A percentile compares a stretch with the other conserved stretches of the same genome.
Evolutionary conservation across 2,113 vertebrate genomes (phyloP).

Genomic region (Notarius quadriscutis): DNA sequence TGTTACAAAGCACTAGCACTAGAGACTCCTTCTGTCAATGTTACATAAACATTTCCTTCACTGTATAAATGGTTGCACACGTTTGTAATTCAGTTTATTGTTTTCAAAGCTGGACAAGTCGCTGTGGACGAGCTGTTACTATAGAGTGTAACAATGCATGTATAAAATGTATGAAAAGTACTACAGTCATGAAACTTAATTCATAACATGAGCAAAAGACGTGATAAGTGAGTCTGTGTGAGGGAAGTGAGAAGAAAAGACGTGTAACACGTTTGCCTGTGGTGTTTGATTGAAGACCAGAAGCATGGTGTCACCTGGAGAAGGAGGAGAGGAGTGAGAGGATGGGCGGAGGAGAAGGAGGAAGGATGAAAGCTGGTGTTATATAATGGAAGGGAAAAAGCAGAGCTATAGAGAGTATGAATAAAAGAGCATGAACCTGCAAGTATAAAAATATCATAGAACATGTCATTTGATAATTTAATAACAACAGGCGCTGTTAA

Average conservation of each 20-base stretch:
- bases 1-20: neutral
- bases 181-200: neutral
- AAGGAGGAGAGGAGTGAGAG: neutral
- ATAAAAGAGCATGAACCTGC: neutral
- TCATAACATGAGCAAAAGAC: neutral
- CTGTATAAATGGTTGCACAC: neutral
- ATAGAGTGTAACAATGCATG: too few species aligned
- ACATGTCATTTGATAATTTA: neutral
- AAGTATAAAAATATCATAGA: neutral
- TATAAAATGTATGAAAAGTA: neutral
- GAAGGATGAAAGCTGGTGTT: neutral
- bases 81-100: neutral
- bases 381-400: neutral
- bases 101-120: too few species aligned
- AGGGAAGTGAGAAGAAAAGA: neutral
- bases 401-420: neutral
- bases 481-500: neutral
- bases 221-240: neutral
- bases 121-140: neutral
- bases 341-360: too few species aligned
- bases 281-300: conserved; percentile 10
- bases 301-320: neutral
- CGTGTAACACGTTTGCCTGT: neutral
- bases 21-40: neutral
- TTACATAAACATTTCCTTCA: neutral